These are phyloP conservation scores for Pemphredon lugubris DNA, from an alignment of 2,888 invertebrate genomes.

Conservation along the genomic window DNA sequence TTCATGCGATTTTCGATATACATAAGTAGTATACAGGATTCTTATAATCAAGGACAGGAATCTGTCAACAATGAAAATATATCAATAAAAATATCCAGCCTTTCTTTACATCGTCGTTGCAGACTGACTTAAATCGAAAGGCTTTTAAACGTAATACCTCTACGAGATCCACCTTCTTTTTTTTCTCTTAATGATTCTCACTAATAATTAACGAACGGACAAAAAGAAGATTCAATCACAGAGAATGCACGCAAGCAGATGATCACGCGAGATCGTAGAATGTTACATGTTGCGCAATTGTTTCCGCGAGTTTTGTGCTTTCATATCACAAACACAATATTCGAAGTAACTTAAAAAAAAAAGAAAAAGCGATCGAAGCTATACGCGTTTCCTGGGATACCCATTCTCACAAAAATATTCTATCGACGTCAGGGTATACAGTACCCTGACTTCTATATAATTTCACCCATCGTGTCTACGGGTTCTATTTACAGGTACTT, in stretches of 20 bases:
- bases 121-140: background rate
- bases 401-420: slow-evolving; percentile 64
- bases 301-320: slow-evolving; percentile 41
- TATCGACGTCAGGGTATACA: slow-evolving; percentile 36
- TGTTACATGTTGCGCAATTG: background rate
- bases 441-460: slow-evolving; percentile 42
- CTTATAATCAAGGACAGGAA: background rate
- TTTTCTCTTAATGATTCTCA: background rate
- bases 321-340: slow-evolving; percentile 2
- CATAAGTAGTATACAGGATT: background rate
- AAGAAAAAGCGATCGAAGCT: slow-evolving; percentile 5
- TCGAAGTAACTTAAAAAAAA: background rate
- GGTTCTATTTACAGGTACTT: slow-evolving; percentile 53
- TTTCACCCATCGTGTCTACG: slow-evolving; percentile 23
- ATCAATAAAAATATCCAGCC: background rate
- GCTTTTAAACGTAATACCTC: background rate
- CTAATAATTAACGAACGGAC: background rate
- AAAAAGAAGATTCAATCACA: slow-evolving; percentile 54
- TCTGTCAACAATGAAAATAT: background rate
- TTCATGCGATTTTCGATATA: slow-evolving; percentile 2
- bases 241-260: slow-evolving; percentile 43
- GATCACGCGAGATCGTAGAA: background rate
- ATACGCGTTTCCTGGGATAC: slow-evolving; percentile 41
- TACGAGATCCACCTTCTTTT: slow-evolving; percentile 37
- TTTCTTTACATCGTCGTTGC: background rate